Evolutionary conservation across 2,113 vertebrate genomes (phyloP).

Genomic region (Grammomys dolichurus): DNA sequence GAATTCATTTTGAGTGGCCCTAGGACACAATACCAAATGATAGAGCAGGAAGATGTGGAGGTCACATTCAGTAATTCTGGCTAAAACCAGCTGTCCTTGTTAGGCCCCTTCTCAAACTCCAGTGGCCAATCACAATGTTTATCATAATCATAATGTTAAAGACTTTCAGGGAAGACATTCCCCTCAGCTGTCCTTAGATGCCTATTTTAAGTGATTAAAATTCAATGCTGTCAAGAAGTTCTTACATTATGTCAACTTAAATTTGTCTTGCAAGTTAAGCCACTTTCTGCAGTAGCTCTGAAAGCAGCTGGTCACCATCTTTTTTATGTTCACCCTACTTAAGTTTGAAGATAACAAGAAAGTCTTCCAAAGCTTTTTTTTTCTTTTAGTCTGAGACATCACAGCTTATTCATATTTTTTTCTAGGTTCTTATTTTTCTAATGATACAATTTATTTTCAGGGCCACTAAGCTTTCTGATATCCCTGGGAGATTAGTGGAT

Average conservation of each 20-base stretch:
- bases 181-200: slow-evolving; percentile 76
- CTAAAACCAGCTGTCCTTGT: slow-evolving; percentile 42
- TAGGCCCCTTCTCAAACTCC: slow-evolving; percentile 29
- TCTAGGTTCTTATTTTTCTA: slow-evolving; percentile 66
- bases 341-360: slow-evolving; percentile 63
- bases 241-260: slow-evolving; percentile 83
- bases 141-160: slow-evolving; percentile 73
- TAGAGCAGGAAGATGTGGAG: neutral
- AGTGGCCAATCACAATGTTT: slow-evolving; percentile 72
- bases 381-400: slow-evolving; percentile 38
- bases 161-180: slow-evolving; percentile 78
- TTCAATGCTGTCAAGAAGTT: slow-evolving; percentile 82
- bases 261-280: slow-evolving; percentile 81
- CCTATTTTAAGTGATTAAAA: slow-evolving; percentile 82
- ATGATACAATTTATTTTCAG: slow-evolving; percentile 70
- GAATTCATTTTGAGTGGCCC: neutral
- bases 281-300: slow-evolving; percentile 69
- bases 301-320: slow-evolving; percentile 77
- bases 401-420: slow-evolving; percentile 65
- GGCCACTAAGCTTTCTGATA: slow-evolving; percentile 63
- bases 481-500: slow-evolving; percentile 68
- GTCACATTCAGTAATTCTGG: slow-evolving; percentile 1
- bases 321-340: slow-evolving; percentile 59
- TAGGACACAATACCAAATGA: neutral
- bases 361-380: slow-evolving; percentile 2